A percentile compares a stretch with the other conserved stretches of the same genome.
Evolutionary conservation across 2,888 invertebrate genomes (phyloP).

Genomic region (Lymantria dispar): DNA sequence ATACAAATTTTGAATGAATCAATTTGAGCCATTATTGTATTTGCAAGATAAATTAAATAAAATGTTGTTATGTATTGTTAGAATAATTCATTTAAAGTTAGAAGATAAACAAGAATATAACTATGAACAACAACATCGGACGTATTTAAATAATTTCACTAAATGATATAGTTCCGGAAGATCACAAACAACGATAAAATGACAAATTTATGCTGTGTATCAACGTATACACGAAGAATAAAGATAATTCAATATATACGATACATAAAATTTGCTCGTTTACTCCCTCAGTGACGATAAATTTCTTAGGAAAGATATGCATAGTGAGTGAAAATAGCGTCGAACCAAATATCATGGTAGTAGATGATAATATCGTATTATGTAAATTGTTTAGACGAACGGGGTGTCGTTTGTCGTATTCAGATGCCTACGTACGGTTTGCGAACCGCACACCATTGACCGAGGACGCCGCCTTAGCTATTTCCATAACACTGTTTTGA

Average conservation of each 20-base stretch:
- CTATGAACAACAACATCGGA: too few species aligned
- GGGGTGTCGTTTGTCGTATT: conserved; percentile 12
- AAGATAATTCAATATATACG: conserved; percentile 50
- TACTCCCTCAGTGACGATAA: conserved; percentile 49
- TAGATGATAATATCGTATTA: conserved; percentile 63
- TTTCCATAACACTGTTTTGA: conserved; percentile 29
- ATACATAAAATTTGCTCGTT: conserved; percentile 49
- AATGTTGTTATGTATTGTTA: too few species aligned
- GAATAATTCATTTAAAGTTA: too few species aligned
- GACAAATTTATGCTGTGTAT: conserved; percentile 28
- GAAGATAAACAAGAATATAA: too few species aligned
- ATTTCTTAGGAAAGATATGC: conserved; percentile 45
- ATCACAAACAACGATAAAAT: conserved; percentile 26
- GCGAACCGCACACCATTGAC: background rate
- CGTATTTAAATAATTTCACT: background rate
- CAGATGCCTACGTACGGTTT: background rate
- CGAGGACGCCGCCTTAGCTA: conserved; percentile 7
- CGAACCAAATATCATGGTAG: conserved; percentile 50
- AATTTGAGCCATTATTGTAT: too few species aligned
- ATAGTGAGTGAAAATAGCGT: conserved; percentile 47
- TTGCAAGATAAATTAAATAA: too few species aligned
- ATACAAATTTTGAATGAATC: too few species aligned
- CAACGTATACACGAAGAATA: conserved; percentile 27
- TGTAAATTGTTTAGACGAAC: conserved; percentile 61
- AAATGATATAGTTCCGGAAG: conserved; percentile 15